A percentile compares a stretch with the other conserved stretches of the same genome.
These are phyloP conservation scores for Syrmaticus mikado DNA, from an alignment of 2,113 vertebrate species.

Conservation along the genomic window DNA sequence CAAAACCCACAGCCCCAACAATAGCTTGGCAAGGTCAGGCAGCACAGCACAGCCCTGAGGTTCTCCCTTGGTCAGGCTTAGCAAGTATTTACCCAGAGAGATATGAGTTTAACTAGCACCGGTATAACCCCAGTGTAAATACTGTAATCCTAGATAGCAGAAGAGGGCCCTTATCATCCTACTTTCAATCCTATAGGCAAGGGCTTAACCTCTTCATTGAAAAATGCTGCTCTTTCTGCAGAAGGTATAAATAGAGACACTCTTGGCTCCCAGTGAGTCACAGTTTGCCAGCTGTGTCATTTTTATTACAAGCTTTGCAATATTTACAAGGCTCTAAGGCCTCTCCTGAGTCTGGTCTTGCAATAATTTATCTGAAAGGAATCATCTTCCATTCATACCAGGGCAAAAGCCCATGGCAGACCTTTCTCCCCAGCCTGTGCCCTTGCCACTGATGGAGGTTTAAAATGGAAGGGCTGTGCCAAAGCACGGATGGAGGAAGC, in stretches of 20 bases:
- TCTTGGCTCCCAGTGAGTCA: not conserved
- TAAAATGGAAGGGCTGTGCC: not conserved
- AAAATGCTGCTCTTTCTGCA: not conserved
- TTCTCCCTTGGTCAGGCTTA: fast-evolving
- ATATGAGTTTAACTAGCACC: not conserved
- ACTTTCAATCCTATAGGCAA: not conserved
- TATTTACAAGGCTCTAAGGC: slow-evolving; percentile 21
- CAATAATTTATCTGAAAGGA: not conserved
- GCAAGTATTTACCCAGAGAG: not conserved
- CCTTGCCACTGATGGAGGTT: not conserved
- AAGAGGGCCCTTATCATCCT: not conserved
- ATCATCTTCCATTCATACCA: not conserved
- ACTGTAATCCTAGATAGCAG: not conserved
- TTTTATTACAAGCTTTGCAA: not conserved
- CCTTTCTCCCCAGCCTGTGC: not conserved
- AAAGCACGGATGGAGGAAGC: too few species aligned
- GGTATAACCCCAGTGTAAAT: not conserved
- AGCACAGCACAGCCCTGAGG: not conserved
- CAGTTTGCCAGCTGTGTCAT: slow-evolving; percentile 8
- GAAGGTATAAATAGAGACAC: not conserved
- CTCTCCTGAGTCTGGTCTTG: not conserved
- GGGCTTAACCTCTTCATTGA: not conserved
- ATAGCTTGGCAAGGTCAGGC: not conserved
- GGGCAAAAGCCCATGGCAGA: not conserved
- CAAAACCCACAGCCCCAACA: not conserved